Base-by-base conservation (phyloP, 2,888 invertebrate species). In the Ceriagrion tenellum region DNA sequence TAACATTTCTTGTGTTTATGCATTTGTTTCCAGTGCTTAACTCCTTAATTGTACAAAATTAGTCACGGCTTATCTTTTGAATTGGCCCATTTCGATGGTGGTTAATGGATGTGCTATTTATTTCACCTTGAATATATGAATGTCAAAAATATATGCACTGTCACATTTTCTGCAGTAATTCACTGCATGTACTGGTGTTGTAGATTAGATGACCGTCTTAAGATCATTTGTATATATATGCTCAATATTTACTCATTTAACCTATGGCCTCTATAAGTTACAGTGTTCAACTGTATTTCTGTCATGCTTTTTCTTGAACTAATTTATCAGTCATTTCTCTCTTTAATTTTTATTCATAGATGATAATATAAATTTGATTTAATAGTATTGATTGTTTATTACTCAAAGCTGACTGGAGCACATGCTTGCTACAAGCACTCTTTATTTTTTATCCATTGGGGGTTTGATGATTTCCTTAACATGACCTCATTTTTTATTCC, bases 401-500 rank as follows among this genome's bases (percentile, higher is more conserved):
- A 12, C 0, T 81, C 81, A 81, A 35, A 81, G 81, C 81, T 81
- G 81, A 35, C 35, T 81, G 35, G n/a, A 35, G 18, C 81, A 81
- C 81, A 35, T 35, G 30, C 81, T 81, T 16, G 12, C 35, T 35
- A 35, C 13, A 35, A n/a, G 26, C 16, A 81, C 16, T 35, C 16
- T 16, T 81, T 47, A 47, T 47, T 81, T 35, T 74, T 35, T 81
- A 13, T 35, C 35, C 35, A 47, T 47, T 81, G 81, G 16, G n/a
- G 26, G 13, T 12, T 81, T 81, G 81, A 30, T 10, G 30, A 18
- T 13, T 69, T 16, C 16, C 35, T 81, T 35, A 81, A 81, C 18
- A 26, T 81, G 26, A 30, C 23, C 81, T 35, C 30, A 35, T 95
- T 56, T 47, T 90, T 95, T 95, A 96, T 96, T 96, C 97, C 97